These are phyloP conservation scores for Dilophus febrilis DNA, from an alignment of 2,888 invertebrate genomes.

Conservation along the genomic window DNA sequence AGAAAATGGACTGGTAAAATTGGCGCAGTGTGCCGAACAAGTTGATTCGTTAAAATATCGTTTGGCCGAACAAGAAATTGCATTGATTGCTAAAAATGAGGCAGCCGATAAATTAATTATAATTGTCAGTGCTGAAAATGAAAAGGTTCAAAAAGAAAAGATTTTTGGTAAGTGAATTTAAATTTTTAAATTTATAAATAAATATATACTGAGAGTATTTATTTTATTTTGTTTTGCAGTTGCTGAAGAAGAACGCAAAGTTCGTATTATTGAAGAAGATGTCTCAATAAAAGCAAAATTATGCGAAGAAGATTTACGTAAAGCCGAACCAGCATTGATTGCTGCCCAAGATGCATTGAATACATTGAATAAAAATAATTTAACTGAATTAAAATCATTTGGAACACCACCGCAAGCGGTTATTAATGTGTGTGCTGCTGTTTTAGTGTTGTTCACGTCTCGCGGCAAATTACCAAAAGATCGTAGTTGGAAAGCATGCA, in stretches of 20 bases:
- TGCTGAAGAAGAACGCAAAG: conserved; percentile 78
- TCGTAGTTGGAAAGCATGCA: conserved; percentile 85
- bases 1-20: conserved; percentile 76
- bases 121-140: conserved; percentile 79
- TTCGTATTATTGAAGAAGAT: conserved; percentile 76
- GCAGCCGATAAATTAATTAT: conserved; percentile 79
- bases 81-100: conserved; percentile 74
- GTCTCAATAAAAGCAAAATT: conserved; percentile 72
- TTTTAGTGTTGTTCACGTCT: conserved; percentile 65
- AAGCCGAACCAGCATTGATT: conserved; percentile 79
- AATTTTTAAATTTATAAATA: not conserved
- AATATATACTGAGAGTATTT: not conserved
- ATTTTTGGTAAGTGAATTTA: conserved; percentile 38
- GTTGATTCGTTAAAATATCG: conserved; percentile 47
- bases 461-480: conserved; percentile 82
- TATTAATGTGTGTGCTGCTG: conserved; percentile 72
- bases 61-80: conserved; percentile 56
- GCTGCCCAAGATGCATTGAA: conserved; percentile 66
- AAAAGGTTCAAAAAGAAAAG: conserved; percentile 80
- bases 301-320: conserved; percentile 77
- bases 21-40: conserved; percentile 74
- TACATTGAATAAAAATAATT: conserved; percentile 86
- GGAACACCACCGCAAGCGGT: conserved; percentile 87
- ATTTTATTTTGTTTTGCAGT: conserved; percentile 26
- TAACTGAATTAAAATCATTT: conserved; percentile 90